Conservation (phyloP, 2,797 vertebrate genomes). For the Garrulus glandarius region DNA sequence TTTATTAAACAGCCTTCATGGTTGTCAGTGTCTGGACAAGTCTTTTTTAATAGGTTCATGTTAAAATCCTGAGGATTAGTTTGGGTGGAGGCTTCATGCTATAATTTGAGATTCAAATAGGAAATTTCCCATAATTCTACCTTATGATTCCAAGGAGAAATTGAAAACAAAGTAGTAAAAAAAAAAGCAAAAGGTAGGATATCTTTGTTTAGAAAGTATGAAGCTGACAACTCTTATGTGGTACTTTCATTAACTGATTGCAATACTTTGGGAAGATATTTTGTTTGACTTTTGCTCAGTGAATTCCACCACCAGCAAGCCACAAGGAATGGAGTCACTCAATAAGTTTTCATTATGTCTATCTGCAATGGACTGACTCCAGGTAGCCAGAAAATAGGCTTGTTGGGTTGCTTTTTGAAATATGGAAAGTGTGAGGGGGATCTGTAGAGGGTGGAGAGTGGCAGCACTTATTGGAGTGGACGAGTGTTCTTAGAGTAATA, state of each 20-base stretch:
- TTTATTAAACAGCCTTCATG: neutral
- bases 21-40: neutral
- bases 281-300: neutral
- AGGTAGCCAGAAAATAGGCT: neutral
- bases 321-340: neutral
- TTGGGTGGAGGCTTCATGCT: neutral
- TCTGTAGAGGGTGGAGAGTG: neutral
- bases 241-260: neutral
- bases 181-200: neutral
- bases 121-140: neutral
- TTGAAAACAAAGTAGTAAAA: neutral
- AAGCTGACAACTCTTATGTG: neutral
- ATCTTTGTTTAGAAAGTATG: neutral
- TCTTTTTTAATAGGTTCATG: neutral
- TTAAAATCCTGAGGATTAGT: neutral
- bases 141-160: neutral
- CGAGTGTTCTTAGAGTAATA: neutral
- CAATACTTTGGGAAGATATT: neutral
- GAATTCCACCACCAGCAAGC: neutral
- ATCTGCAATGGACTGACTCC: neutral
- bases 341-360: neutral
- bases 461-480: neutral
- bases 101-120: neutral
- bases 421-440: neutral
- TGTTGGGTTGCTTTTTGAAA: neutral